phyloP scores from a whole-genome alignment of 2,797 vertebrate species.

The Lithobates sylvaticus region DNA sequence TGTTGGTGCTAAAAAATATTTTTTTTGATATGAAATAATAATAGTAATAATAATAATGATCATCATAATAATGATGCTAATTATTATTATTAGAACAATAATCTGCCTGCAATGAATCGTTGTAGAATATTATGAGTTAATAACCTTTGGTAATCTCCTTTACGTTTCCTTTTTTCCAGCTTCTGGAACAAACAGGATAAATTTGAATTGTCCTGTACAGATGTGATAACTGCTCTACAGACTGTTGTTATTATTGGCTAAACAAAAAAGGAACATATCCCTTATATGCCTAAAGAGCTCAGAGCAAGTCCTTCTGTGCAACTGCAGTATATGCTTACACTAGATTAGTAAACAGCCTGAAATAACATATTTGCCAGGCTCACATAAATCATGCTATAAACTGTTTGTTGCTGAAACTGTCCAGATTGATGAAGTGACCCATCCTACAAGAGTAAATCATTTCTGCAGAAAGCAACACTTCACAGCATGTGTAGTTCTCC shows the following conservation, averaged over 20 bases:
- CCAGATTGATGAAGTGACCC: conserved; percentile 76
- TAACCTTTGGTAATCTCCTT: background rate
- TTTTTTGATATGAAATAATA: too few relatives aligned
- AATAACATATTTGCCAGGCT: conserved; percentile 61
- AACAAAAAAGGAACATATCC: conserved; percentile 28
- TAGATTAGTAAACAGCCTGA: conserved; percentile 60
- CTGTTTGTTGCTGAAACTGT: conserved; percentile 80
- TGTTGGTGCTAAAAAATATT: too few relatives aligned
- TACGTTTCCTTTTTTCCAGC: conserved; percentile 1
- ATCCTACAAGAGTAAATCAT: conserved; percentile 78
- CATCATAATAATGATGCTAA: too few relatives aligned
- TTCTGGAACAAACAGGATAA: background rate
- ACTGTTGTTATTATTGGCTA: conserved; percentile 37
- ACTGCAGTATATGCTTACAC: conserved; percentile 34
- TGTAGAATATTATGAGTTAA: background rate
- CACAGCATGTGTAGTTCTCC: conserved; percentile 70
- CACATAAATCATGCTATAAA: conserved; percentile 75
- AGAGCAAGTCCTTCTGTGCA: conserved; percentile 53
- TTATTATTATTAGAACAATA: too few relatives aligned
- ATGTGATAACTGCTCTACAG: conserved; percentile 16
- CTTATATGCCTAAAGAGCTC: conserved; percentile 42
- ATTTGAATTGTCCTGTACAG: conserved; percentile 13
- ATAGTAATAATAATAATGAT: too few relatives aligned
- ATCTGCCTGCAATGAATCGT: too few relatives aligned
- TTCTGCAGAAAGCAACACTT: conserved; percentile 73